Base-by-base conservation (phyloP, 2,113 vertebrate species). In the Hippopotamus amphibius region DNA sequence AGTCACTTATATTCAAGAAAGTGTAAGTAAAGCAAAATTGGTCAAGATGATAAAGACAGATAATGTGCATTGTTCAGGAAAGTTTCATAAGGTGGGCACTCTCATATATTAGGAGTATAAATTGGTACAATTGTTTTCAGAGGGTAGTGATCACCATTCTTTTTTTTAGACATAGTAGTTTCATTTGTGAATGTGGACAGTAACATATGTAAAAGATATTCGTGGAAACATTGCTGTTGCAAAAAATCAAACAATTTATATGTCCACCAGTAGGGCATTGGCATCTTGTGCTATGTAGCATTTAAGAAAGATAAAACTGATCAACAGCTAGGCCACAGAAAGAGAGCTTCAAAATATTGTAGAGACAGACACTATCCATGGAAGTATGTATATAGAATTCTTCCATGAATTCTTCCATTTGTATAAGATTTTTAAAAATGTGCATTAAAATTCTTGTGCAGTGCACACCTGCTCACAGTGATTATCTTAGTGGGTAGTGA, bases 231-330 rank as follows among this genome's bases (percentile, higher is more conserved):
- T 13, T 79, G 50, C 68, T 90, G 61, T 9, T 77, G 50, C 63
- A 90, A 59, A 59, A 80, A 37, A 84, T 79, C 69, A 85, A 77
- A 46, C 30, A 77, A 24, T 50, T 68, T 95, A 68, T 59, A 50
- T 80, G 53, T 30, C 63, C 11, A 53, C 46, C 28, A 86, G 11
- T 41, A 79, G 80, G 50, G 41, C 19, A 50, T 33, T 76, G 33
- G 50, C 53, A 88, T 72, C 72, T 63, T 81, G n/a, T 72, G 50
- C 7, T 69, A 5, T 69, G 19, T 79, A 61, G 26, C 55, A 86
- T 59, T 77, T 68, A 61, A 91, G 41, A 79, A 95, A 86, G 61
- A 55, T 48, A 30, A 91, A 95, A 24, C 79, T 94, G 65, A 66
- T 24, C 46, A 72, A 15, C 65, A 66, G 46, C 17, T 43, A 22